phyloP scores from a whole-genome alignment of 1,140 invertebrate genomes.

The Drosophila melanogaster region Release_6_plus_ISO1_MT NC_004354.4:8820001-8820500 shows the following conservation, averaged over 20 bases:
- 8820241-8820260: conserved; percentile 2
- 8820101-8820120: too few species aligned
- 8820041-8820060: too few species aligned
- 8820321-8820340: neutral
- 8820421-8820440: conserved; percentile 27
- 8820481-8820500: conserved; percentile 74
- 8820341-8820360: neutral
- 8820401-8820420: conserved; percentile 18
- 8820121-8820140: too few species aligned
- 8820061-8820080: too few species aligned
- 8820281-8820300: conserved; percentile 64
- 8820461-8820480: conserved; percentile 76
- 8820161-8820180: too few species aligned
- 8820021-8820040: too few species aligned
- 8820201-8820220: neutral
- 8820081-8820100: too few species aligned
- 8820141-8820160: too few species aligned
- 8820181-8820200: neutral
- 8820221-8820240: neutral
- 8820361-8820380: neutral
- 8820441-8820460: conserved; percentile 64
- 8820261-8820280: conserved; percentile 21
- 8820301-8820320: conserved; percentile 62
- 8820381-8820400: conserved; percentile 14
- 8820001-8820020: neutral